Percentiles rank a stretch among this genome's conserved stretches.
phyloP scores from a whole-genome alignment of 2,113 vertebrate species.

The Urocolius indicus region DNA sequence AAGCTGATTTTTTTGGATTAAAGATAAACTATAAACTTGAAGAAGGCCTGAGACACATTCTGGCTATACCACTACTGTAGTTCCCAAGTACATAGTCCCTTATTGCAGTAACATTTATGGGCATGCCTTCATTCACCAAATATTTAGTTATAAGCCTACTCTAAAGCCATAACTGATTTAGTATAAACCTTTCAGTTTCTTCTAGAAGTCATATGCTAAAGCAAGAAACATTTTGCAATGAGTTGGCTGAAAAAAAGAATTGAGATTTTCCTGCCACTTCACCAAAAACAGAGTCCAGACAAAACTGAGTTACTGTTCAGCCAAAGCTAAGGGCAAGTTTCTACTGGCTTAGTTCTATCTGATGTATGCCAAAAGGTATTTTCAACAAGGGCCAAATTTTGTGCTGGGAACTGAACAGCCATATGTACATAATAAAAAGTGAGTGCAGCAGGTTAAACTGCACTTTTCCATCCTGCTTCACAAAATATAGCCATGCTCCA shows the following conservation, averaged over 20 bases:
- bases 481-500: not conserved
- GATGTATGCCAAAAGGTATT: slow-evolving; percentile 70
- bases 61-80: not conserved
- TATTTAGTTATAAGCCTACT: slow-evolving; percentile 36
- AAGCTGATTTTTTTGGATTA: not conserved
- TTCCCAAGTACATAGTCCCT: not conserved
- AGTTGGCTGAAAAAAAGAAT: slow-evolving; percentile 26
- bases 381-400: slow-evolving; percentile 49
- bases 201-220: slow-evolving; percentile 18
- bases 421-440: slow-evolving; percentile 59
- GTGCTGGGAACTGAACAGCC: slow-evolving; percentile 29
- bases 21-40: slow-evolving; percentile 29
- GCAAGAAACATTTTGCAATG: slow-evolving; percentile 21
- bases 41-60: not conserved
- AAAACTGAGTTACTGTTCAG: slow-evolving; percentile 48
- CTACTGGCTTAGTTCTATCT: slow-evolving; percentile 61
- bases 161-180: slow-evolving; percentile 5
- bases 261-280: slow-evolving; percentile 65
- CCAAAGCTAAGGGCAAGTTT: slow-evolving; percentile 65
- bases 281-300: slow-evolving; percentile 66
- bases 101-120: slow-evolving; percentile 4
- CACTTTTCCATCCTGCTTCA: slow-evolving; percentile 38
- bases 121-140: slow-evolving; percentile 43
- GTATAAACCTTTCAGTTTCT: slow-evolving; percentile 2
- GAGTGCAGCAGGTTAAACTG: slow-evolving; percentile 26